These are phyloP conservation scores for Mirza zaza DNA, from an alignment of 2,113 vertebrate species.

Conservation along the genomic window DNA sequence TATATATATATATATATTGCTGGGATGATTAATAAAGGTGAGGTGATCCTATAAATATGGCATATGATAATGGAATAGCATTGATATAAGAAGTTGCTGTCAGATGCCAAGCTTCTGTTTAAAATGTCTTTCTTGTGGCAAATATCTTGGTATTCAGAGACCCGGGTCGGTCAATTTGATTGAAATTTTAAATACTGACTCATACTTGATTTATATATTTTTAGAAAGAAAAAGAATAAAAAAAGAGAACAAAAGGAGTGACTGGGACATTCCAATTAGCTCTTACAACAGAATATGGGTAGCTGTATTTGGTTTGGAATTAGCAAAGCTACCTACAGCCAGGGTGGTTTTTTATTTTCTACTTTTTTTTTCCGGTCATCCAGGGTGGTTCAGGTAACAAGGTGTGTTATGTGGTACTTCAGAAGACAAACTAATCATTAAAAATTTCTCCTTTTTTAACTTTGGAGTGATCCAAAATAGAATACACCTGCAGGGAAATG, in stretches of 20 bases:
- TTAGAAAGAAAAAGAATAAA: background rate
- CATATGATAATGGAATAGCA: background rate
- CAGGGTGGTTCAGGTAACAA: background rate
- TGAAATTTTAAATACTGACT: background rate
- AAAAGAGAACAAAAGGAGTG: background rate
- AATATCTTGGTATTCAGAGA: background rate
- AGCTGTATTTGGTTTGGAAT: background rate
- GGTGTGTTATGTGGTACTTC: background rate
- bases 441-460: conserved; percentile 27
- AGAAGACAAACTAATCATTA: conserved; percentile 49
- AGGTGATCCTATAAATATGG: background rate
- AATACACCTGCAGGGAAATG: conserved; percentile 72
- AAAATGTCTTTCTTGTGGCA: background rate
- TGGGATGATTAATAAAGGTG: background rate
- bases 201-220: background rate
- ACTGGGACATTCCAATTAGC: background rate
- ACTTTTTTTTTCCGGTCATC: background rate
- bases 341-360: too few species aligned
- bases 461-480: conserved; percentile 71
- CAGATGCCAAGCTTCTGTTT: background rate
- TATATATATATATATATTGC: background rate
- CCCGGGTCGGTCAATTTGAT: background rate
- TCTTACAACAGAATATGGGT: background rate
- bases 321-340: background rate
- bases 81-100: background rate